Percentiles rank a stretch among this genome's conserved stretches.
Evolutionary conservation across 2,113 vertebrate species (phyloP).

Genomic region (Gobio gobio): DNA sequence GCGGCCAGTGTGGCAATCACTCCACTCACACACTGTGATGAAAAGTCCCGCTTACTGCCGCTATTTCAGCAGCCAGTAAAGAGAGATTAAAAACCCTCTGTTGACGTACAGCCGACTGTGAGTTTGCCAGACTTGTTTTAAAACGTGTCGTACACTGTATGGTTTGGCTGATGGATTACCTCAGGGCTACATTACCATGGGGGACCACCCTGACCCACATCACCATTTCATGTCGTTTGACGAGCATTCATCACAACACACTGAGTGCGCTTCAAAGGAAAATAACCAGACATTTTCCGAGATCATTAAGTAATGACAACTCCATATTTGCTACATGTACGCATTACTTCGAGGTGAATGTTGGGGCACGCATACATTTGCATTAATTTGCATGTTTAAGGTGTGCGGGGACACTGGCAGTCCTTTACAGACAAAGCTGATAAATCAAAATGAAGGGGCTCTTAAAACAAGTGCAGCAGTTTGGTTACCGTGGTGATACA

Average conservation of each 20-base stretch:
- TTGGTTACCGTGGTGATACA: slow-evolving; percentile 60
- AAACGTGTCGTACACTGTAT: slow-evolving; percentile 22
- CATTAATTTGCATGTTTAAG: slow-evolving; percentile 79
- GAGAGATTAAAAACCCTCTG: slow-evolving; percentile 24
- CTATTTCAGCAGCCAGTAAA: slow-evolving; percentile 28
- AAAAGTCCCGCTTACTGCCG: slow-evolving; percentile 30
- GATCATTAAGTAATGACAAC: slow-evolving; percentile 75
- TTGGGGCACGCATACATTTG: slow-evolving; percentile 75
- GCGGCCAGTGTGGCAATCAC: slow-evolving; percentile 27
- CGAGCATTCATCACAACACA: slow-evolving; percentile 1
- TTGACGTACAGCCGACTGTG: slow-evolving; percentile 11
- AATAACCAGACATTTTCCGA: slow-evolving; percentile 68
- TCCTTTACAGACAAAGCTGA: slow-evolving; percentile 72
- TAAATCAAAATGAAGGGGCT: slow-evolving; percentile 75
- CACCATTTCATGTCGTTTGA: slow-evolving; percentile 54
- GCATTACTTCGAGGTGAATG: slow-evolving; percentile 77
- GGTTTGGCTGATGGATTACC: slow-evolving; percentile 50
- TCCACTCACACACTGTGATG: slow-evolving; percentile 38
- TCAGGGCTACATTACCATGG: slow-evolving; percentile 51
- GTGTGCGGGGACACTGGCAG: slow-evolving; percentile 63
- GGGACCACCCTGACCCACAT: slow-evolving; percentile 61
- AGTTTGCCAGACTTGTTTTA: slow-evolving; percentile 18
- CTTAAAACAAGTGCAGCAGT: slow-evolving; percentile 65
- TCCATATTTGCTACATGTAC: slow-evolving; percentile 76
- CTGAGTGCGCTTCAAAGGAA: slow-evolving; percentile 6